Percentiles rank a stretch among this genome's conserved stretches.
These are phyloP conservation scores for Caenorhabditis sulstoni DNA, from an alignment of 2,888 invertebrate genomes.

Conservation along the genomic window DNA sequence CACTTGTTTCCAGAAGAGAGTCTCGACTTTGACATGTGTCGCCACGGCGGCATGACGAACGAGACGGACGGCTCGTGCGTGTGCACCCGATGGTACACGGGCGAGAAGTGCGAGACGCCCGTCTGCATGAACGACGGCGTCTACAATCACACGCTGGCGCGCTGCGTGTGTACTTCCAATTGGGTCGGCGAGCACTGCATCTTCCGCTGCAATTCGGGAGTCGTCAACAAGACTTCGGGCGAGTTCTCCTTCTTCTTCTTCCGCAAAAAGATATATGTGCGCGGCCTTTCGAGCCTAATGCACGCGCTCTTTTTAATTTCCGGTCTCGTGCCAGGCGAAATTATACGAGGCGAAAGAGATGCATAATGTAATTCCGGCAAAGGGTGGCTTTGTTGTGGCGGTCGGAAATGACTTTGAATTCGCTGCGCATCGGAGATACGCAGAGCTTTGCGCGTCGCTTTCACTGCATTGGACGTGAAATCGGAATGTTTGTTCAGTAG, in stretches of 20 bases:
- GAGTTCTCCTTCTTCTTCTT: slow-evolving; percentile 7
- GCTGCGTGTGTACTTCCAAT: slow-evolving; percentile 56
- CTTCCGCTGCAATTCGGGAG: slow-evolving; percentile 57
- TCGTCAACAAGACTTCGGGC: slow-evolving; percentile 62
- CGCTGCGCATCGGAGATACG: too few relatives aligned
- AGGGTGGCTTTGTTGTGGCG: slow-evolving; percentile 7
- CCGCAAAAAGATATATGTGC: background rate
- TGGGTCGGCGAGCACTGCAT: slow-evolving; percentile 63
- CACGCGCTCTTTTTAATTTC: slow-evolving; percentile 4
- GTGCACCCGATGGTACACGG: slow-evolving; percentile 53
- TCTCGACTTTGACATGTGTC: slow-evolving; percentile 44
- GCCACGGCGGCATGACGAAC: slow-evolving; percentile 59
- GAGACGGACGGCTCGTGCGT: slow-evolving; percentile 61
- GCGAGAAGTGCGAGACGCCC: slow-evolving; percentile 52
- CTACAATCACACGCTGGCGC: slow-evolving; percentile 52
- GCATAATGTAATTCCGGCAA: slow-evolving; percentile 6
- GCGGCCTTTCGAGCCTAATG: background rate
- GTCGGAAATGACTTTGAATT: too few relatives aligned
- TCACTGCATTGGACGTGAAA: too few relatives aligned
- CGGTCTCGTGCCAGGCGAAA: background rate
- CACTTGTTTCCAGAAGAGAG: slow-evolving; percentile 32
- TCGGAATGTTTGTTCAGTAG: too few relatives aligned
- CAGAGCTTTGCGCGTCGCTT: slow-evolving; percentile 27
- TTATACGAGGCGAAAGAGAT: background rate
- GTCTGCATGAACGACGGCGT: slow-evolving; percentile 63